Evolutionary conservation across 1,140 invertebrate species (phyloP), one percentile per base, ranked within the genome.

Genomic region (Philotrypesis tridentata): DNA sequence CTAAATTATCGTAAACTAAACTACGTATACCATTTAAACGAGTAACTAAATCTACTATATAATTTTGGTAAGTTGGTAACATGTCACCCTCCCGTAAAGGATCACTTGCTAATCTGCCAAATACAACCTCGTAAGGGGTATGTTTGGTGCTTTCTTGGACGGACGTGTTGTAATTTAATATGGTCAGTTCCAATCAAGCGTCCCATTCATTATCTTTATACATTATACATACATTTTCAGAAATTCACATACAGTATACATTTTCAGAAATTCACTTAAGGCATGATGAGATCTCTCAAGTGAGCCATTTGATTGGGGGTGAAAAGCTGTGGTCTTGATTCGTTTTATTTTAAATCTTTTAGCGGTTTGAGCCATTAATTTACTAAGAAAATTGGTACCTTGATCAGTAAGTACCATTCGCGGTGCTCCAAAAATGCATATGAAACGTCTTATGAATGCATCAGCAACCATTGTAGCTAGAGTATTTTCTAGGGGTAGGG

Each of bases 231-330:
- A 90, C 84, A 40, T 87, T 82, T 11, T 79, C 75, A 74, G 63
- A n/a, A n/a, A n/a, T n/a, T n/a, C n/a, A n/a, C n/a, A 27, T 9
- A 74, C 40, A 7, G 84, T 65, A 68, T 87, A 91, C 78, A 85
- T 81, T 79, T 84, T 86, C 29, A 87, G 73, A 79, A 85, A 89
- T 65, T 87, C 85, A 0, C 55, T 60, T 21, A 89, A 70, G 0
- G 85, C 82, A 21, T 74, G 80, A 85, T 93, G 92, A 67, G 85
- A 88, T 55, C 88, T 60, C 76, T 92, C 90, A 0, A 89, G 27
- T 1, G 79, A 79, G 2, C 89, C 90, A 79, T 91, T 92, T 1
- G 84, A 82, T 83, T 90, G 88, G 0, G 90, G 89, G 73, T 90
- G 87, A 73, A 89, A 92, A 6, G 89, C 81, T 0, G 91, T 90